Evolutionary conservation across 30 jellyfish, hydroid and myxozoan species (phyloP).

Genomic region (Hydra vulgaris): DNA sequence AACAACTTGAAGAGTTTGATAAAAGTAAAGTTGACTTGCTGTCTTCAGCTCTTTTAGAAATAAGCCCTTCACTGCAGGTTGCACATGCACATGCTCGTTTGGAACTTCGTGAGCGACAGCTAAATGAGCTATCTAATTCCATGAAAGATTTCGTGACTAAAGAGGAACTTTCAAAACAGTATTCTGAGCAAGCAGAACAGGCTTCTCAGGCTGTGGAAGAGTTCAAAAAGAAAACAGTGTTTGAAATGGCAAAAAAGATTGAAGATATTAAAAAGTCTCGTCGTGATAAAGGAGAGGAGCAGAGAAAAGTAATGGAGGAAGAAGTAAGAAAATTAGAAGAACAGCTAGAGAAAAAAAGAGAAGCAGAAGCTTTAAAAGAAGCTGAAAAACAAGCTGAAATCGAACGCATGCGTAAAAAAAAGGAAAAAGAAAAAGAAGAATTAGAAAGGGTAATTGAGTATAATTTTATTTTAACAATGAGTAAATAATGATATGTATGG

Average conservation of each 20-base stretch:
- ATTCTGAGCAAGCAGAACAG: constrained; percentile 69
- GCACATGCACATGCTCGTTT: constrained; percentile 79
- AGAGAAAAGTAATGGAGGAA: constrained; percentile 33
- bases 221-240: constrained; percentile 60
- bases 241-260: constrained; percentile 80
- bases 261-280: constrained; percentile 18
- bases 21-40: constrained; percentile 52
- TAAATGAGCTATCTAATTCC: constrained; percentile 82
- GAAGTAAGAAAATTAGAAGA: constrained; percentile 63
- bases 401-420: constrained; percentile 43
- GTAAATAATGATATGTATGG: no score
- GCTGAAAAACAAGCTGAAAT: constrained; percentile 92
- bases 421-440: constrained; percentile 49
- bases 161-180: constrained; percentile 69
- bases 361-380: constrained; percentile 54
- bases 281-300: constrained; percentile 20
- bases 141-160: constrained; percentile 55
- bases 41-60: constrained; percentile 39
- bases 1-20: constrained; percentile 83
- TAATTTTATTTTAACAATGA: no score
- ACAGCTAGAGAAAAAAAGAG: constrained; percentile 77
- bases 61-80: constrained; percentile 58
- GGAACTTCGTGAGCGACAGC: constrained; percentile 84
- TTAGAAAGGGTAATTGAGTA: constrained; percentile 43
- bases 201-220: constrained; percentile 79